A percentile compares a stretch with the other conserved stretches of the same genome.
Evolutionary conservation across 2,888 invertebrate genomes (phyloP).

Genomic region (Macroteleia sp.): DNA sequence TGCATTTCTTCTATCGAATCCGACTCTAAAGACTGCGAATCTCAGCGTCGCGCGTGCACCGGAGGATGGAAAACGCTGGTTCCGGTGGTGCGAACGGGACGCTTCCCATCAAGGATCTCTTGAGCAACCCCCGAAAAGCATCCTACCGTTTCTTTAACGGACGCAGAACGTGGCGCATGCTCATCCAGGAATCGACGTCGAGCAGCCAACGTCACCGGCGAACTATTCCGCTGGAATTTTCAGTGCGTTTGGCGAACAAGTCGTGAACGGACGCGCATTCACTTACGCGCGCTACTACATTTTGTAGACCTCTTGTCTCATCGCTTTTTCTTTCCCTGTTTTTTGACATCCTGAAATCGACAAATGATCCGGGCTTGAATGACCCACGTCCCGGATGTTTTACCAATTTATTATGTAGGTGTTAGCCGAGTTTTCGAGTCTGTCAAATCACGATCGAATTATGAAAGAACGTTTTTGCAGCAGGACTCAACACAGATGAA

Average conservation of each 20-base stretch:
- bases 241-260: constrained; percentile 83
- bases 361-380: constrained; percentile 18
- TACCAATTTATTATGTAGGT: constrained; percentile 24
- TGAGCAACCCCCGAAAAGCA: constrained; percentile 62
- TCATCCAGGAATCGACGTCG: constrained; percentile 78
- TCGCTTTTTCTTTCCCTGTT: not conserved
- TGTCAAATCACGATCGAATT: not conserved
- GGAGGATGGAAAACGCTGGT: no score
- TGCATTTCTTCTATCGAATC: no score
- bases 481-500: not conserved
- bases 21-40: no score
- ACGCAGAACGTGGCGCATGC: constrained; percentile 81
- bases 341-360: not conserved
- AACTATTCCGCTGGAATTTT: constrained; percentile 78
- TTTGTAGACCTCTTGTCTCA: constrained; percentile 24
- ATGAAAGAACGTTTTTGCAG: constrained; percentile 27
- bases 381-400: constrained; percentile 8
- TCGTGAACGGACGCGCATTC: constrained; percentile 81
- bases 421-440: not conserved
- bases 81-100: constrained; percentile 55
- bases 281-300: constrained; percentile 37
- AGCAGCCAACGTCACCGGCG: constrained; percentile 80
- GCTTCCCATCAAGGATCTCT: constrained; percentile 61
- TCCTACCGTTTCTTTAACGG: constrained; percentile 59
- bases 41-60: no score